Evolutionary conservation across 2,888 invertebrate species (phyloP), one percentile per base, ranked within the genome.

Genomic region (Drosophila sordidula): DNA sequence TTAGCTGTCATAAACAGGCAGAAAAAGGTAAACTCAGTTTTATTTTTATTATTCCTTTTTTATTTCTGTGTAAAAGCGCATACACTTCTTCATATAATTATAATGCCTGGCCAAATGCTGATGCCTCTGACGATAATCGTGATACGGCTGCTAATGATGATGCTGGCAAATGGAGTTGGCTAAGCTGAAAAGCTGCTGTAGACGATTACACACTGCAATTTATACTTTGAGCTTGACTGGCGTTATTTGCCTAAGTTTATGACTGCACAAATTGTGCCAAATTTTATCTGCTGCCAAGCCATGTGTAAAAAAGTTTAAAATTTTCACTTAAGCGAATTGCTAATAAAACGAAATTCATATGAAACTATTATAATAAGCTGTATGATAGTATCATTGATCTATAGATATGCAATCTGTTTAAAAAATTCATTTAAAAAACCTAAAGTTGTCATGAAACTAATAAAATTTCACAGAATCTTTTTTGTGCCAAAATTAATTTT

Each of bases 1-100:
- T 51, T 42, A 70, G 78, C 77, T 85, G 82, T 82, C 82, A 82
- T 85, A 82, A 85, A 85, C 82, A 80, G 81, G 47, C 64, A 62
- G 45, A 66, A 64, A 82, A 78, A 83, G 80, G 82, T 81, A 81
- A 65, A 63, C 64, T 78, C 47, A 32, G 51, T 52, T 51, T 64
- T 58, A 52, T 50, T 81, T 81, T 82, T 79, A 77, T 78, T 77
- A 70, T 75, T 62, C 29, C 36, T 39, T 68, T 80, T 75, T 83
- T 75, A 64, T 70, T 75, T 55, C 45, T 86, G 70, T 78, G 66
- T 71, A 71, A 85, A 78, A 78, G 86, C 82, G 78, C 70, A 77
- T 68, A 62, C 70, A 70, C 50, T 72, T 67, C 75, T 69, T 73
- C 82, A 75, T 72, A 58, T 83, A 86, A 86, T 83, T 83, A 86